Evolutionary conservation across 2,797 vertebrate species (phyloP).

Genomic region (Sebastolobus alascanus): DNA sequence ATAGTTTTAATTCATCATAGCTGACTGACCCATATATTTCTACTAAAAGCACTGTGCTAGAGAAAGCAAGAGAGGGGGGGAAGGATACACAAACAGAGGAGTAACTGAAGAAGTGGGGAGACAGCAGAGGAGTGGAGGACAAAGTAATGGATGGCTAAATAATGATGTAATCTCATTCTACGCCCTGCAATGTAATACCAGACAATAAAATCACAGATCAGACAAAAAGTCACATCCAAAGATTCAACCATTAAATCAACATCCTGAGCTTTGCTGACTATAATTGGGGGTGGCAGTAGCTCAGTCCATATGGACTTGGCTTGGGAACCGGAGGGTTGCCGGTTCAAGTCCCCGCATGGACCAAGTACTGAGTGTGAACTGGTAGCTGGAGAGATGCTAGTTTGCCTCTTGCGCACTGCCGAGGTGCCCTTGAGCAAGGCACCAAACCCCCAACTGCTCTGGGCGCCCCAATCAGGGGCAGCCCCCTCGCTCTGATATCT

Average conservation of each 20-base stretch:
- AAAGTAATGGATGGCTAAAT: conserved; percentile 10
- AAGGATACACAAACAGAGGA: conserved; percentile 38
- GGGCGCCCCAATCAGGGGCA: no score
- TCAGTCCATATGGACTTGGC: no score
- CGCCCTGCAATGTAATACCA: not conserved
- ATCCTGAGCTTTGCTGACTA: not conserved
- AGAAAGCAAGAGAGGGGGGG: conserved; percentile 34
- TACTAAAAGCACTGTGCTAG: conserved; percentile 52
- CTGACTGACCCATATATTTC: conserved; percentile 78
- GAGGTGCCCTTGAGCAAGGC: no score
- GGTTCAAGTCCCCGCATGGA: no score
- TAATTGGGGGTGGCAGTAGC: no score
- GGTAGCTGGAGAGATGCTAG: no score
- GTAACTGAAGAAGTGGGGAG: conserved; percentile 20
- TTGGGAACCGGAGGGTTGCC: no score
- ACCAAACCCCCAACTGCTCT: no score
- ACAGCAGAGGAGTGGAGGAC: not conserved
- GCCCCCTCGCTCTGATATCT: no score
- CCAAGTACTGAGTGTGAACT: no score
- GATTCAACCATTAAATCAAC: not conserved
- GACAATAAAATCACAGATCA: not conserved
- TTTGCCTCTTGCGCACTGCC: no score
- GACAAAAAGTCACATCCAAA: not conserved
- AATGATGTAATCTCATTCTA: not conserved
- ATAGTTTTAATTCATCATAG: conserved; percentile 81